Percentiles rank a stretch among this genome's conserved stretches.
Evolutionary conservation across 64 coral and sea anemone species (phyloP).

Genomic region (Astreopora myriophthalma): DNA sequence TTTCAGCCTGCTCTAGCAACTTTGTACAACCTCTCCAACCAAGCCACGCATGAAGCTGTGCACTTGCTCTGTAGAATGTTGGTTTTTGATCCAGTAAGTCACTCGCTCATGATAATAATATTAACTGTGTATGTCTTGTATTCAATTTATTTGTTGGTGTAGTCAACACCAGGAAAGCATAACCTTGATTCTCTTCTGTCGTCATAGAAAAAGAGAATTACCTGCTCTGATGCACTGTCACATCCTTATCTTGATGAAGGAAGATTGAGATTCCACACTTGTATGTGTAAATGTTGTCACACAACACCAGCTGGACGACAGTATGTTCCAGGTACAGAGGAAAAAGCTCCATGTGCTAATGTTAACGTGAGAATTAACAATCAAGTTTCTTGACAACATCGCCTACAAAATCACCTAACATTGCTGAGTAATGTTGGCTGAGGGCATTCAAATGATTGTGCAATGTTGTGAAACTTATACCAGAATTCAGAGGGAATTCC

Average conservation of each 20-base stretch:
- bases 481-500: too few species aligned
- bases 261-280: constrained; percentile 92
- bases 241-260: constrained; percentile 99
- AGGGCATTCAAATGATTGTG: too few species aligned
- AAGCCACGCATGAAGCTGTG: constrained; percentile 95
- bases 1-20: constrained; percentile 78
- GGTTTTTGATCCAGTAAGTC: constrained; percentile 96
- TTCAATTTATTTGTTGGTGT: background rate
- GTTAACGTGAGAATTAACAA: background rate
- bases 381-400: too few species aligned
- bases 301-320: constrained; percentile 92
- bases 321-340: constrained; percentile 85
- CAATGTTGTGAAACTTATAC: too few species aligned
- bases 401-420: too few species aligned
- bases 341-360: background rate
- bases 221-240: constrained; percentile 92
- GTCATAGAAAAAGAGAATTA: constrained; percentile 89
- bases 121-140: too few species aligned
- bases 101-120: background rate
- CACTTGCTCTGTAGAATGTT: constrained; percentile 95
- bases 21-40: constrained; percentile 88
- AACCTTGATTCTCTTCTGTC: background rate
- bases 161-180: background rate
- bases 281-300: constrained; percentile 98
- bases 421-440: too few species aligned